Percentiles rank a stretch among this genome's conserved stretches.
Evolutionary conservation across 2,888 invertebrate genomes (phyloP).

Genomic region (Hirtodrosophila confusa): DNA sequence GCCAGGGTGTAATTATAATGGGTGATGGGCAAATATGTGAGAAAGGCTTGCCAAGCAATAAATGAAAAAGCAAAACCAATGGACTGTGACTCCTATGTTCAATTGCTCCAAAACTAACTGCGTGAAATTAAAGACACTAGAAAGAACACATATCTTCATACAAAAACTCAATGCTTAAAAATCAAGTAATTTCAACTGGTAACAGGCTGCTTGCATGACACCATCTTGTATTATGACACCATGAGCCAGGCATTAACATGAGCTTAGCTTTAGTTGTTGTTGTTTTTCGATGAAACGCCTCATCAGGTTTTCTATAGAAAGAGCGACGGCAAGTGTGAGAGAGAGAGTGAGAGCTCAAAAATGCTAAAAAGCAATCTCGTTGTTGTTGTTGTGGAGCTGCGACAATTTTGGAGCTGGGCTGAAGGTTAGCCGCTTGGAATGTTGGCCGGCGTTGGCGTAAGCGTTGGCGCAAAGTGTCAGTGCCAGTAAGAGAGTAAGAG

Average conservation of each 20-base stretch:
- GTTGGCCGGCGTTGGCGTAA: constrained; percentile 68
- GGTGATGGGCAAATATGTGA: not conserved
- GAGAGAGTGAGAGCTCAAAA: constrained; percentile 13
- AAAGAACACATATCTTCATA: too few species aligned
- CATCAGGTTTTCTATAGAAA: constrained; percentile 45
- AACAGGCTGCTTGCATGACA: too few species aligned
- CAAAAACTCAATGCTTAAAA: too few species aligned
- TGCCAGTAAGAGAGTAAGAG: constrained; percentile 19
- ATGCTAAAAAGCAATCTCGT: not conserved
- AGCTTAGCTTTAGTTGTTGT: constrained; percentile 3
- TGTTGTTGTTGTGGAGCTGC: constrained; percentile 29
- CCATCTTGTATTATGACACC: too few species aligned
- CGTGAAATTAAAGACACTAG: too few species aligned
- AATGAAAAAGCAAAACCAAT: too few species aligned
- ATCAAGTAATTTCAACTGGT: too few species aligned
- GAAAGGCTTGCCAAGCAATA: too few species aligned
- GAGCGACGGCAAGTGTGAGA: constrained; percentile 9
- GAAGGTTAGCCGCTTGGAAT: constrained; percentile 73
- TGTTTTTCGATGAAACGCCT: constrained; percentile 33
- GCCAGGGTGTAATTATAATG: not conserved
- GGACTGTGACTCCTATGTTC: too few species aligned
- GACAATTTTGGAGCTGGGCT: constrained; percentile 69
- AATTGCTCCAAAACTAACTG: too few species aligned
- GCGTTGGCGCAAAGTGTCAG: constrained; percentile 48
- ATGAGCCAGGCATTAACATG: not conserved